Base-by-base conservation (phyloP, 2,797 vertebrate genomes). In the Philypnodon macrostomus region DNA sequence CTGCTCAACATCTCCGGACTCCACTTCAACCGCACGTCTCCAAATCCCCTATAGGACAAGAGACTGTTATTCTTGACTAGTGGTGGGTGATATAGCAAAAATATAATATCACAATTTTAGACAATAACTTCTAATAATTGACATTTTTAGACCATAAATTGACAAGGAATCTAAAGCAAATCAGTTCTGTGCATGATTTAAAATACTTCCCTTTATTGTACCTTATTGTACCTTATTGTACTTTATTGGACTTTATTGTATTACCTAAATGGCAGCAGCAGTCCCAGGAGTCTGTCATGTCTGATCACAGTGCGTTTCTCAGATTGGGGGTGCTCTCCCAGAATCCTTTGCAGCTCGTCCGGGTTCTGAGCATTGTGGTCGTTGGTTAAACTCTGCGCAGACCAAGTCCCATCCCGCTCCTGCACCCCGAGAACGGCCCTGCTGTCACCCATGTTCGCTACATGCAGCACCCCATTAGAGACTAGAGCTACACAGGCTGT, bases 301-400 rank as follows among this genome's bases (percentile, higher is more conserved):
- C 76, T 76, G 10, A 88, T 61, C 40, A 77, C 75, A 0, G 84
- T 86, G 38, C 62, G 77, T 14, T 13, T 27, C 63, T 89, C 86
- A 0, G 63, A 73, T 0, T 2, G 0, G 0, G 84, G 86, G 40
- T 89, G 86, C 50, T 87, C 80, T 5, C 64, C 69, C 24, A 80
- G 51, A 57, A 89, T 54, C 53, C 80, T 75, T 23, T 79, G 77
- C 39, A 89, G 35, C 57, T 89, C 83, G 0, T 81, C 77, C 0
- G 63, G 67, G 67, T 88, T 89, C 58, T 87, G 67, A 0, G 83
- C 87, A 0, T 83, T 87, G 74, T 89, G 86, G 51, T 89, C 83
- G 0, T 79, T 81, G 45, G 58, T 86, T 35, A 88, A 51, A 18
- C 73, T 83, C 17, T 75, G 13, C 0, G 81, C 81, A 0, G 73